Percentiles rank a stretch among this genome's conserved stretches.
Conservation (phyloP, 2,888 invertebrate genomes). For the Monochamus alternatus region DNA sequence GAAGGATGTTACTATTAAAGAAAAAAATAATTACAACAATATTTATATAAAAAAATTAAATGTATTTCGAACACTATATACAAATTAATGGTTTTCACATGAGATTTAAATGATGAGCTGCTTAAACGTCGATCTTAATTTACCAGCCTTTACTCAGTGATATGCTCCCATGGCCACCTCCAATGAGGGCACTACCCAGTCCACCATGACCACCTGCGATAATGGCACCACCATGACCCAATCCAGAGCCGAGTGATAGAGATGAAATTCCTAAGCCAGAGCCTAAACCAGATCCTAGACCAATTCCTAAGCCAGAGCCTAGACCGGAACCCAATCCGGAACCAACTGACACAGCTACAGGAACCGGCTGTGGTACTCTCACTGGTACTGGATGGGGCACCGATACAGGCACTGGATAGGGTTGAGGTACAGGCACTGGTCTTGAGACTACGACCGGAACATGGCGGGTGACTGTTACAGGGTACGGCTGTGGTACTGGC, state of each 20-base stretch:
- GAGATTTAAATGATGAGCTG: conserved; percentile 4
- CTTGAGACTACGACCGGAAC: conserved; percentile 62
- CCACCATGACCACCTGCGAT: conserved; percentile 39
- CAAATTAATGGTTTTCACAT: conserved; percentile 25
- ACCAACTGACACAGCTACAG: conserved; percentile 49
- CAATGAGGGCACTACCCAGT: background rate
- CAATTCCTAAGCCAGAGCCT: conserved; percentile 45
- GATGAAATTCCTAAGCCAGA: conserved; percentile 25
- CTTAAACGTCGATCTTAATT: background rate
- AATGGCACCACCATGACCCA: conserved; percentile 35
- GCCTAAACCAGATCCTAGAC: conserved; percentile 32
- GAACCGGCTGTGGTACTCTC: conserved; percentile 34
- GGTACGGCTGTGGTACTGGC: conserved; percentile 54
- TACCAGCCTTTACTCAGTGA: conserved; percentile 36
- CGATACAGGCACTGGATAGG: conserved; percentile 60
- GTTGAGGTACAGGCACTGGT: conserved; percentile 60
- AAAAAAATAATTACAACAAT: too few relatives aligned
- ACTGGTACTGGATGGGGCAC: conserved; percentile 61
- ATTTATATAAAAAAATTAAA: conserved; percentile 13
- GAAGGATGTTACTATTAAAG: too few relatives aligned
- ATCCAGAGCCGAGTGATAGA: conserved; percentile 36
- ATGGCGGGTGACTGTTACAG: conserved; percentile 73
- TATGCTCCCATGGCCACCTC: conserved; percentile 32
- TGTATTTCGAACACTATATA: conserved; percentile 21
- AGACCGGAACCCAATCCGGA: conserved; percentile 44